phyloP scores from a whole-genome alignment of 2,113 vertebrate genomes.

The Leucopsar rothschildi region DNA sequence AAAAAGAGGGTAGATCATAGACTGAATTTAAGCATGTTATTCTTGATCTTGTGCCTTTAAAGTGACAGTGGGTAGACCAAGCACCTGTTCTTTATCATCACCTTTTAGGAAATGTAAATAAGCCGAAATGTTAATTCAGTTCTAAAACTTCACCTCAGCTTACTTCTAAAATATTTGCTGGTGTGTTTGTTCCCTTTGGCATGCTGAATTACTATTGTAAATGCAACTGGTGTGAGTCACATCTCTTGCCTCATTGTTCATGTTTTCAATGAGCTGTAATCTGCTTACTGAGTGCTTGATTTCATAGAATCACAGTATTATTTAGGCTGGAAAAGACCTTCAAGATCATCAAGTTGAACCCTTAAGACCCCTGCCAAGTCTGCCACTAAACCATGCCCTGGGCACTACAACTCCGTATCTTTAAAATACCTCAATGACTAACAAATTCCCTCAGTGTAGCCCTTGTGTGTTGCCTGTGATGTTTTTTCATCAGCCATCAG shows the following conservation, averaged over 20 bases:
- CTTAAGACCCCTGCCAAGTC: not conserved
- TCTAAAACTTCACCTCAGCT: slow-evolving; percentile 5
- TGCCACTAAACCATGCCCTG: not conserved
- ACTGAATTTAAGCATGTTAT: slow-evolving; percentile 3
- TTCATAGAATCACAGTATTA: not conserved
- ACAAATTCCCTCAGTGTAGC: not conserved
- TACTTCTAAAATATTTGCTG: not conserved
- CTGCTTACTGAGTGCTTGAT: not conserved
- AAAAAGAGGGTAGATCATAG: not conserved
- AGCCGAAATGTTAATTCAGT: not conserved
- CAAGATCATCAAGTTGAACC: not conserved
- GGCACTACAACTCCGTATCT: not conserved
- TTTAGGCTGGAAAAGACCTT: not conserved
- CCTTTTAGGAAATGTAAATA: slow-evolving; percentile 55
- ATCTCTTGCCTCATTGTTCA: not conserved
- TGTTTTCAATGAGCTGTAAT: not conserved
- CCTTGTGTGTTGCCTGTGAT: not conserved
- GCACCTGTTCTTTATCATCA: slow-evolving; percentile 39
- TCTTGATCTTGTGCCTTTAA: slow-evolving; percentile 45
- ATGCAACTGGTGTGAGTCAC: not conserved
- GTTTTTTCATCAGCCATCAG: not conserved
- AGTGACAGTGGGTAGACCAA: slow-evolving; percentile 22
- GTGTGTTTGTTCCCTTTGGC: not conserved
- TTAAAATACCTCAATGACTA: not conserved
- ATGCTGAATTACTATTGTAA: not conserved